Percentiles rank a stretch among this genome's conserved stretches.
These are phyloP conservation scores for Oenanthe oenanthe DNA, from an alignment of 2,113 vertebrate species.

Conservation along the genomic window DNA sequence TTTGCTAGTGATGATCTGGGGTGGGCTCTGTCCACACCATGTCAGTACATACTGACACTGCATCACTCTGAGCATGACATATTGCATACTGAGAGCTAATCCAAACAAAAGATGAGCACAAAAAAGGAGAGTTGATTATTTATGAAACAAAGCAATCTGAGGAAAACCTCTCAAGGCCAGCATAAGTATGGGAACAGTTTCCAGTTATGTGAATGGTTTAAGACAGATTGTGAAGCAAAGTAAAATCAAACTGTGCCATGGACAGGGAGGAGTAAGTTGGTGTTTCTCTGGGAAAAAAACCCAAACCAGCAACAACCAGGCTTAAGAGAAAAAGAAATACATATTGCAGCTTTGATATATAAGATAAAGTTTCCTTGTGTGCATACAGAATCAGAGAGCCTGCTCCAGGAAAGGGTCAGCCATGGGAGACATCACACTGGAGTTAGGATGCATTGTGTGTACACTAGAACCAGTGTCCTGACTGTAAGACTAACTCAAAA, in stretches of 20 bases:
- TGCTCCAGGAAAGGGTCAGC: neutral
- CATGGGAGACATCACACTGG: neutral
- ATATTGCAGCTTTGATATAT: neutral
- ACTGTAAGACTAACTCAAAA: neutral
- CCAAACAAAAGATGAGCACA: neutral
- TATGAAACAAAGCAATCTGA: neutral
- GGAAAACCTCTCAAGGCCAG: neutral
- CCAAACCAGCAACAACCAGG: neutral
- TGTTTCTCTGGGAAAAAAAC: neutral
- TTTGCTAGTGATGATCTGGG: neutral
- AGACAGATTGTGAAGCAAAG: neutral
- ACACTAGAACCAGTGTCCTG: neutral
- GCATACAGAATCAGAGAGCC: neutral
- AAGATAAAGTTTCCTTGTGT: neutral
- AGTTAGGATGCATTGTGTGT: neutral
- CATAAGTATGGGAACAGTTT: neutral
- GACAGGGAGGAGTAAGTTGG: neutral
- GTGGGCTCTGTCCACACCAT: slow-evolving; percentile 21
- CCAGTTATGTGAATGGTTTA: neutral
- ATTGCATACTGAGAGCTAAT: neutral
- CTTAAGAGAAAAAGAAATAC: neutral
- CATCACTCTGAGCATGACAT: neutral
- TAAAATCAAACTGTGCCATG: neutral
- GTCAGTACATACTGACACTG: neutral
- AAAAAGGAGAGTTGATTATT: neutral